phyloP scores from a whole-genome alignment of 2,888 invertebrate species.

The Megalurothrips usitatus region DNA sequence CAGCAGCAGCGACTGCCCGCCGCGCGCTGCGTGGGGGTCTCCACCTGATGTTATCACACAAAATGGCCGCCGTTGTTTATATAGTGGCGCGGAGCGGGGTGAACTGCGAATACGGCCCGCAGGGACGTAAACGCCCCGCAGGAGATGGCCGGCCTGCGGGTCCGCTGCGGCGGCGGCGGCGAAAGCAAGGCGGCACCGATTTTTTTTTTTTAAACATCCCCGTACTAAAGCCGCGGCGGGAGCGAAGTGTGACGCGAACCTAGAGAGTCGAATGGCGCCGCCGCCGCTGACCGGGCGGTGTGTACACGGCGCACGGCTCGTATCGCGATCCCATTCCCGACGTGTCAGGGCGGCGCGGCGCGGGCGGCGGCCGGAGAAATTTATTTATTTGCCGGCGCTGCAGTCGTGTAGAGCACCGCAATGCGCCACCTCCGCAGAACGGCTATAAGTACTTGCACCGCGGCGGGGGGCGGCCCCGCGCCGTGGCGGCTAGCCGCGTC shows the following conservation, averaged over 20 bases:
- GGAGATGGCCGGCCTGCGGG: background rate
- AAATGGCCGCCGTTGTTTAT: slow-evolving; percentile 24
- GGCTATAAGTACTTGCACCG: too few species aligned
- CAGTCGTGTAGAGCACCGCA: too few species aligned
- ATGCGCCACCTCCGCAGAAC: too few species aligned
- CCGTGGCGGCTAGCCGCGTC: too few species aligned
- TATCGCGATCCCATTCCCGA: background rate
- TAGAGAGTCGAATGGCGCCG: background rate
- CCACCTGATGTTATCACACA: slow-evolving; percentile 22
- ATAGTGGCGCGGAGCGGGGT: slow-evolving; percentile 12
- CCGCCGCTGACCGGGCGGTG: background rate
- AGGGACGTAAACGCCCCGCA: too few species aligned
- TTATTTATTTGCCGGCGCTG: background rate
- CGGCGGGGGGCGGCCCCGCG: too few species aligned
- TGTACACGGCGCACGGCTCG: background rate
- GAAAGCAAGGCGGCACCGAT: background rate
- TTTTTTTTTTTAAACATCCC: background rate
- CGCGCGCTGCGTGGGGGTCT: background rate
- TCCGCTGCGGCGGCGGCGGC: background rate
- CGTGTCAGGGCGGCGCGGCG: background rate
- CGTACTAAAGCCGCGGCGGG: too few species aligned
- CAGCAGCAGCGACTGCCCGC: too few species aligned
- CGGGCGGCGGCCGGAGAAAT: too few species aligned
- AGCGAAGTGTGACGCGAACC: background rate
- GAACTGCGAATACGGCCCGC: background rate